These are phyloP conservation scores for Chanos chanos DNA, from an alignment of 2,797 vertebrate species.

Conservation along the genomic window DNA sequence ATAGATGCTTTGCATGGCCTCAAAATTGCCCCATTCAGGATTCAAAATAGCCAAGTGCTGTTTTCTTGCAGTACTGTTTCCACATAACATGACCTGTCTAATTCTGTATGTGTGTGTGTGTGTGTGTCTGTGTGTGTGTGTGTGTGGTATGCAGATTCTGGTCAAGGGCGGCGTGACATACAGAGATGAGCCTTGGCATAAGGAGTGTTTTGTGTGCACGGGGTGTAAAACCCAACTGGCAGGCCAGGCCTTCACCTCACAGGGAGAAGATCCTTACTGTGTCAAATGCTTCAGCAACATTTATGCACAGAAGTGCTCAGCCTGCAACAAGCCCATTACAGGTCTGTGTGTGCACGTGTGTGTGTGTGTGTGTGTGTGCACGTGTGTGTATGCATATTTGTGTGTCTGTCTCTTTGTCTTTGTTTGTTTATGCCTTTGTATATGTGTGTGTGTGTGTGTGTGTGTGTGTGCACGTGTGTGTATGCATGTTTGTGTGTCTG, in stretches of 20 bases:
- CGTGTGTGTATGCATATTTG: no score
- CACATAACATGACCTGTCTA: no score
- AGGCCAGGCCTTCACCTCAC: constrained; percentile 92
- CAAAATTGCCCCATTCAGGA: no score
- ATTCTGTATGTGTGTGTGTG: background rate
- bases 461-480: background rate
- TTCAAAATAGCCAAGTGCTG: no score
- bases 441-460: no score
- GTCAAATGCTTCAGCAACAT: constrained; percentile 91
- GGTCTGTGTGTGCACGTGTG: constrained; percentile 70
- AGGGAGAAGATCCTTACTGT: constrained; percentile 89
- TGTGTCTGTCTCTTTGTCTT: no score
- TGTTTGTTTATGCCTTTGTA: background rate
- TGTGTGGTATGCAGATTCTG: constrained; percentile 72
- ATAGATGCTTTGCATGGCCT: no score
- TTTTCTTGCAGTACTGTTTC: no score
- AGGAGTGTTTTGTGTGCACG: constrained; percentile 89
- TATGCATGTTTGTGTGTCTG: no score
- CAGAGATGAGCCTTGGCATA: constrained; percentile 91
- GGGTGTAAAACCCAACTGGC: constrained; percentile 84
- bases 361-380: no score
- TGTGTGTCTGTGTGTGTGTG: background rate
- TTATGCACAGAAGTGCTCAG: constrained; percentile 90
- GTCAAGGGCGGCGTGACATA: constrained; percentile 93
- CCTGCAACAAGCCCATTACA: constrained; percentile 91